phyloP scores from a whole-genome alignment of 2,888 invertebrate genomes.

The Nomada lathburiana region DNA sequence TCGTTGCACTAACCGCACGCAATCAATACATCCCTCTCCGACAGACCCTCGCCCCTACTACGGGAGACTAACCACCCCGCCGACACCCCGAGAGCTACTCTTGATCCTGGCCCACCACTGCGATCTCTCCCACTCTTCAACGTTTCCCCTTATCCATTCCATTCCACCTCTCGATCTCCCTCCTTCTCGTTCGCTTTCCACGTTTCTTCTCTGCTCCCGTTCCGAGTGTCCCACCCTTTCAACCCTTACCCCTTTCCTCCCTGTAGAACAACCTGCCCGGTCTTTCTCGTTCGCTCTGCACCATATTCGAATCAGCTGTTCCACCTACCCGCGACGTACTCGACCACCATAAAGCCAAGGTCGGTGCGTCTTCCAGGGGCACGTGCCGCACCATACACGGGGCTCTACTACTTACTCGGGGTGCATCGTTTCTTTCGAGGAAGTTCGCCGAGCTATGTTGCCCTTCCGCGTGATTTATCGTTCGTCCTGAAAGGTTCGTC shows the following conservation, averaged over 20 bases:
- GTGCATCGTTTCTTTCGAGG: background rate
- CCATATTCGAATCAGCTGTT: slow-evolving; percentile 72
- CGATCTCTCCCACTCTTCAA: slow-evolving; percentile 18
- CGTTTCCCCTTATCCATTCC: slow-evolving; percentile 10
- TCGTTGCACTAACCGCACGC: slow-evolving; percentile 76
- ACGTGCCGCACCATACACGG: slow-evolving; percentile 47
- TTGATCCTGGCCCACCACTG: slow-evolving; percentile 70
- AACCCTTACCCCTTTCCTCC: slow-evolving; percentile 11
- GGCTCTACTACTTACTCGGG: slow-evolving; percentile 14
- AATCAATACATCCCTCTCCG: slow-evolving; percentile 81
- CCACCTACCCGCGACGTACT: slow-evolving; percentile 27
- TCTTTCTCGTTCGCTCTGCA: slow-evolving; percentile 16
- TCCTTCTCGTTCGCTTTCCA: background rate
- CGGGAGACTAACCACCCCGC: slow-evolving; percentile 40
- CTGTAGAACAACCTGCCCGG: background rate
- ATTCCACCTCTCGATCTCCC: slow-evolving; percentile 39
- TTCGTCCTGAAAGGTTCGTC: background rate
- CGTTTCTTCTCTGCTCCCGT: slow-evolving; percentile 8
- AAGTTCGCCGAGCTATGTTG: too few relatives aligned
- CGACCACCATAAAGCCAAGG: slow-evolving; percentile 70
- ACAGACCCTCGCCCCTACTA: slow-evolving; percentile 56
- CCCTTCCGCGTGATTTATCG: background rate
- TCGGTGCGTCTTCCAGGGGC: slow-evolving; percentile 55
- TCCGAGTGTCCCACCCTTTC: background rate
- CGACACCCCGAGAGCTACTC: slow-evolving; percentile 61